phyloP scores from a whole-genome alignment of 1,140 invertebrate genomes.

The Pseudomyrmex gracilis region DNA sequence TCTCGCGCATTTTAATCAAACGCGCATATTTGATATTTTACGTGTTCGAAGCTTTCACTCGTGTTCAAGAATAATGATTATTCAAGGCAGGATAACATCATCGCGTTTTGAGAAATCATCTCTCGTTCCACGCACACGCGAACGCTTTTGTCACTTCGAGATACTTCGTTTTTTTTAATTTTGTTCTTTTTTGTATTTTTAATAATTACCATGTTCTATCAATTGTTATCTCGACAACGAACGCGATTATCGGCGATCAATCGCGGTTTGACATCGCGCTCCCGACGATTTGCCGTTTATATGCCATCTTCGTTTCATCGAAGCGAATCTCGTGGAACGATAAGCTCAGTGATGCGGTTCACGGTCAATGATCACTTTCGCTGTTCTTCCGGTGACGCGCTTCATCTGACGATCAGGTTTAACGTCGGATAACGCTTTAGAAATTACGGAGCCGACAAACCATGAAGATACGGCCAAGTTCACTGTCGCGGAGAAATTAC shows the following conservation, averaged over 20 bases:
- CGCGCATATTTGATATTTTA: too few relatives aligned
- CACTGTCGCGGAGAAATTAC: constrained; percentile 53
- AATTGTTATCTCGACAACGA: not conserved
- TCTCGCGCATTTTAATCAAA: not conserved
- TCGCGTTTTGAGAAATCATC: not conserved
- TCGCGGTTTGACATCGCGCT: constrained; percentile 42
- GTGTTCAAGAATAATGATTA: too few relatives aligned
- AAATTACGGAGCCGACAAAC: constrained; percentile 42
- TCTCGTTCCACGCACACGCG: not conserved
- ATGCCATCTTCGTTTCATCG: constrained; percentile 37
- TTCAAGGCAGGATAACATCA: too few relatives aligned
- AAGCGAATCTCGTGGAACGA: not conserved
- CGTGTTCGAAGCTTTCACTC: too few relatives aligned
- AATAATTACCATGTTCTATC: constrained; percentile 31
- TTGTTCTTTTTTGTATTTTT: not conserved
- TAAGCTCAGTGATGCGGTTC: constrained; percentile 54
- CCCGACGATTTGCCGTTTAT: constrained; percentile 59
- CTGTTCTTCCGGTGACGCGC: constrained; percentile 43
- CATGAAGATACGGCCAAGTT: constrained; percentile 45
- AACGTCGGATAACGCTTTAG: constrained; percentile 40
- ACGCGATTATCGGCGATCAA: not conserved
- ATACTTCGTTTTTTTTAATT: too few relatives aligned
- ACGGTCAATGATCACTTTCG: constrained; percentile 65
- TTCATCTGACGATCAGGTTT: constrained; percentile 35
- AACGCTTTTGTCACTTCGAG: not conserved